Base-by-base conservation (phyloP, 2,888 invertebrate genomes). In the Sinotaia quadrata region DNA sequence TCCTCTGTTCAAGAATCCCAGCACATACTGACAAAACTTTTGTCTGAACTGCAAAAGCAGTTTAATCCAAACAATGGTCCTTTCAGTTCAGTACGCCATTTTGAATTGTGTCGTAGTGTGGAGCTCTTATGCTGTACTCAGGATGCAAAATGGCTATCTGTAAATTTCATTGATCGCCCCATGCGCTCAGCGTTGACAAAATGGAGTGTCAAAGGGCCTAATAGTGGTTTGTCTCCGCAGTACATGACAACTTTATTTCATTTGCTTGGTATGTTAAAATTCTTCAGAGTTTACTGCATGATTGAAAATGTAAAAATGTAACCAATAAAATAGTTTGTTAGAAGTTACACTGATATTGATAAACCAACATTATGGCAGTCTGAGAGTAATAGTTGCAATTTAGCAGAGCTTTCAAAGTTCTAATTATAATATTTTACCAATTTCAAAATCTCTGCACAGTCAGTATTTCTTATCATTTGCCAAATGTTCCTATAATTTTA, bases 61-160 rank as follows among this genome's bases (percentile, higher is more conserved):
- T 12, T 51, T 12, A 47, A 34, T 15, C 15, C 4, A 27, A 36
- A 24, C 12, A 21, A 36, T 27, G 47, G 24, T 18, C 3, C 47
- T 7, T 21, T n/a, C 47, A 2, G 47, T 21, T n/a, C n/a, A n/a
- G n/a, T n/a, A n/a, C 47, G n/a, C 4, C 44, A 34, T 10, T 52
- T 21, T 8, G 54, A 54, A 21, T 54, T 63, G 63, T 10, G 52
- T 5, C 10, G 52, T 21, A 27, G 52, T 21, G 27, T 63, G 8
- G 54, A 63, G 29, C 24, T 63, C 29, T 51, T 63, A 37, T 63
- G 63, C n/a, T 34, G 37, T 4, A 12, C 63, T 31, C 51, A 54
- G n/a, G 52, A 49, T 36, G 27, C 54, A 15, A 18, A 36, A 29
- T 63, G 63, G 63, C 10, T 37, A 10, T n/a, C 37, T 27, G 54